Percentiles rank a stretch among this genome's conserved stretches.
phyloP scores from a whole-genome alignment of 2,797 vertebrate species.

The Adelosebastes latens region DNA sequence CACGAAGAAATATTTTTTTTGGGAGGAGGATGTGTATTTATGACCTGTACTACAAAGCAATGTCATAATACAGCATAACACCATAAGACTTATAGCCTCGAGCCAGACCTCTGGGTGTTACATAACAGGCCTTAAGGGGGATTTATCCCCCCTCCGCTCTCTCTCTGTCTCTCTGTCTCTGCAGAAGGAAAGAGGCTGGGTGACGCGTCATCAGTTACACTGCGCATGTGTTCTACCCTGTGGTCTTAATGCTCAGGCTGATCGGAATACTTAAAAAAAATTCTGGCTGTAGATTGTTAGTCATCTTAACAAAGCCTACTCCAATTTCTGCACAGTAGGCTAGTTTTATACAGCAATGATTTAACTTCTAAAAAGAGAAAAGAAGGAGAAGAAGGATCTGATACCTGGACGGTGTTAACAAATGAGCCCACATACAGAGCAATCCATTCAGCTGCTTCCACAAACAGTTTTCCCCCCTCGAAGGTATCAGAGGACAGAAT shows the following conservation, averaged over 20 bases:
- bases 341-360: not conserved
- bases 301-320: not conserved
- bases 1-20: not conserved
- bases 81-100: not conserved
- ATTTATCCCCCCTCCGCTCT: not conserved
- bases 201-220: no score
- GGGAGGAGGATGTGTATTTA: not conserved
- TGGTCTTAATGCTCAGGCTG: no score
- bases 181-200: no score
- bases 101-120: not conserved
- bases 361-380: not conserved
- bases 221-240: no score
- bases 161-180: no score
- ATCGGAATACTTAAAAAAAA: no score
- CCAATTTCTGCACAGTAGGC: not conserved
- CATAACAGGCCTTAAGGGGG: not conserved
- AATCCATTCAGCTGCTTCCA: not conserved
- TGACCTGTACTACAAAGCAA: not conserved
- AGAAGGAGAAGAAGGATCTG: not conserved
- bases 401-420: not conserved
- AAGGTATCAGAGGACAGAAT: constrained; percentile 6
- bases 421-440: not conserved
- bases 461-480: not conserved
- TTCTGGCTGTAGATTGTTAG: not conserved
- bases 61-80: not conserved